phyloP scores from a whole-genome alignment of 2,797 vertebrate species.

The Takifugu ocellatus region DNA sequence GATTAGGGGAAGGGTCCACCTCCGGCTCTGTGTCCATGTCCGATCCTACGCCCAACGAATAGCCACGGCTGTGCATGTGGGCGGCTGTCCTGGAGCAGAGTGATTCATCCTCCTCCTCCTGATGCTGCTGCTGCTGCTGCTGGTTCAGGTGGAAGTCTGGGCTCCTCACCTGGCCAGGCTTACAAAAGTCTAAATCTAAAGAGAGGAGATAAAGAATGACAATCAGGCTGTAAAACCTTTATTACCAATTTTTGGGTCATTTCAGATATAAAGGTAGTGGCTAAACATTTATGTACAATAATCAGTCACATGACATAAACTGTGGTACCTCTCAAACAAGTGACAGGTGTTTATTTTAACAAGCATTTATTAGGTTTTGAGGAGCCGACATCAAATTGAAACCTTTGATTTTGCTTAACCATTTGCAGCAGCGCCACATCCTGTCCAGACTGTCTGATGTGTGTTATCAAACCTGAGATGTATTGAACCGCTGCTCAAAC shows the following conservation, averaged over 20 bases:
- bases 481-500: constrained; percentile 79
- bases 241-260: constrained; percentile 32
- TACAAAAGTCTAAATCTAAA: constrained; percentile 89
- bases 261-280: constrained; percentile 43
- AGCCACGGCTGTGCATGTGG: constrained; percentile 75
- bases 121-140: constrained; percentile 61
- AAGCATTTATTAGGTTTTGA: constrained; percentile 57
- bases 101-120: constrained; percentile 74
- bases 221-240: constrained; percentile 24
- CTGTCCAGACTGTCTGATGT: constrained; percentile 59
- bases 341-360: constrained; percentile 51
- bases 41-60: constrained; percentile 86
- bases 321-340: constrained; percentile 34
- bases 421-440: constrained; percentile 58
- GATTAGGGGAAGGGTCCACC: constrained; percentile 87
- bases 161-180: constrained; percentile 82
- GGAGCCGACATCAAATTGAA: constrained; percentile 56
- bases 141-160: constrained; percentile 79
- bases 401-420: constrained; percentile 58
- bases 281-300: constrained; percentile 45
- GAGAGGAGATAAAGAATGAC: constrained; percentile 17
- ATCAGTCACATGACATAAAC: constrained; percentile 44
- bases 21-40: constrained; percentile 94
- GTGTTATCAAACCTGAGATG: constrained; percentile 69
- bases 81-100: constrained; percentile 68